Evolutionary conservation across 2,797 vertebrate species (phyloP).

Genomic region (Oryzias sinensis): DNA sequence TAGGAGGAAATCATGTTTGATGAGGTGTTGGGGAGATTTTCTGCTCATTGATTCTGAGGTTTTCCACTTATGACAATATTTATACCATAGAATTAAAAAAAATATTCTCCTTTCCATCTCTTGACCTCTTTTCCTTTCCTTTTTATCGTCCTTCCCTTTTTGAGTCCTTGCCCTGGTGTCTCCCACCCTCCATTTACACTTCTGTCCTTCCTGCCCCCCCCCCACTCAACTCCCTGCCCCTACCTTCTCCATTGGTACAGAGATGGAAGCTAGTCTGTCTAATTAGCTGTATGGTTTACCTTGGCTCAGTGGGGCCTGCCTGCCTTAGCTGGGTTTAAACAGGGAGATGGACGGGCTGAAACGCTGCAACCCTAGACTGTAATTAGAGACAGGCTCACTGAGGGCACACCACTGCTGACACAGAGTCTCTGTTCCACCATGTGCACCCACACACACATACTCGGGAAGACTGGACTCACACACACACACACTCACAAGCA

Average conservation of each 20-base stretch:
- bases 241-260: conserved; percentile 55
- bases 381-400: conserved; percentile 77
- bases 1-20: conserved; percentile 34
- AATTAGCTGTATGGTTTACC: conserved; percentile 80
- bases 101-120: not conserved
- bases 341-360: conserved; percentile 76
- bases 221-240: conserved; percentile 16
- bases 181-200: conserved; percentile 35
- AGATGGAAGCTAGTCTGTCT: conserved; percentile 75
- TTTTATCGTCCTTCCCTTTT: conserved; percentile 13
- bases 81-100: conserved; percentile 1
- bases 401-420: conserved; percentile 77
- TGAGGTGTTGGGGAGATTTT: conserved; percentile 29
- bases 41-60: conserved; percentile 16
- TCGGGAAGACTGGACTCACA: conserved; percentile 1
- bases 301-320: conserved; percentile 77
- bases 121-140: conserved; percentile 3
- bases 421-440: conserved; percentile 68
- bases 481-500: conserved; percentile 25
- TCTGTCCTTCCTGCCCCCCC: conserved; percentile 19
- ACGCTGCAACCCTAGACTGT: conserved; percentile 77
- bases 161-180: conserved; percentile 18
- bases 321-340: conserved; percentile 75
- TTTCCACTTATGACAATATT: conserved; percentile 24
- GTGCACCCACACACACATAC: conserved; percentile 15